phyloP scores from a whole-genome alignment of 2,888 invertebrate genomes.

The Conus canariensis region DNA sequence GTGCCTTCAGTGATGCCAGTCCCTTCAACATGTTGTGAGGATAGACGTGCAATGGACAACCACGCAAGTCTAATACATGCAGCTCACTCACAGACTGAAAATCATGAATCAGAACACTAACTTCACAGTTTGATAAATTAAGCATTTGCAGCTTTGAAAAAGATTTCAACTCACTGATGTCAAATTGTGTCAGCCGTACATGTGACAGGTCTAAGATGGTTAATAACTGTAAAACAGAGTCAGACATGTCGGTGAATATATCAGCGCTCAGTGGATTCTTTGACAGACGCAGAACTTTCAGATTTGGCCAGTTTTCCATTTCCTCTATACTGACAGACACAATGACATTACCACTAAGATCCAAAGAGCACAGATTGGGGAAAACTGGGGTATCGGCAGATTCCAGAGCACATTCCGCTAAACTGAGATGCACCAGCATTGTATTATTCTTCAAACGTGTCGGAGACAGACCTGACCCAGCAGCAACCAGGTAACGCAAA shows the following conservation, averaged over 20 bases:
- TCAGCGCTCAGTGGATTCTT: too few species aligned
- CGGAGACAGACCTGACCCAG: not conserved
- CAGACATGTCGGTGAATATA: not conserved
- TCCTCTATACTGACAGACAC: not conserved
- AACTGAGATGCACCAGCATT: not conserved
- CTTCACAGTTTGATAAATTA: not conserved
- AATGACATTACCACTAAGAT: not conserved
- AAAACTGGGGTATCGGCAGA: not conserved
- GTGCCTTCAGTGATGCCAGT: not conserved
- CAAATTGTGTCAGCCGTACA: not conserved
- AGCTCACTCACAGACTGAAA: not conserved
- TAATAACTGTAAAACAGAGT: too few species aligned
- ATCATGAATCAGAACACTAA: not conserved
- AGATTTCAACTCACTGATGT: constrained; percentile 79
- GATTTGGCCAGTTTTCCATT: not conserved
- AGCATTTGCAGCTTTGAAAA: constrained; percentile 74
- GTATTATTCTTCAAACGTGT: not conserved
- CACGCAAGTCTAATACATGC: constrained; percentile 27
- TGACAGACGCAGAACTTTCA: not conserved
- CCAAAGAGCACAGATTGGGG: not conserved
- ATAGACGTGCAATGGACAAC: not conserved
- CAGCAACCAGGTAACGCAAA: not conserved
- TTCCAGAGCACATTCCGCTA: not conserved
- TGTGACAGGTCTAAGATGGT: not conserved
- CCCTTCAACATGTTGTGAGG: not conserved